These are phyloP conservation scores for Willisornis vidua DNA, from an alignment of 2,113 vertebrate genomes.

Conservation along the genomic window DNA sequence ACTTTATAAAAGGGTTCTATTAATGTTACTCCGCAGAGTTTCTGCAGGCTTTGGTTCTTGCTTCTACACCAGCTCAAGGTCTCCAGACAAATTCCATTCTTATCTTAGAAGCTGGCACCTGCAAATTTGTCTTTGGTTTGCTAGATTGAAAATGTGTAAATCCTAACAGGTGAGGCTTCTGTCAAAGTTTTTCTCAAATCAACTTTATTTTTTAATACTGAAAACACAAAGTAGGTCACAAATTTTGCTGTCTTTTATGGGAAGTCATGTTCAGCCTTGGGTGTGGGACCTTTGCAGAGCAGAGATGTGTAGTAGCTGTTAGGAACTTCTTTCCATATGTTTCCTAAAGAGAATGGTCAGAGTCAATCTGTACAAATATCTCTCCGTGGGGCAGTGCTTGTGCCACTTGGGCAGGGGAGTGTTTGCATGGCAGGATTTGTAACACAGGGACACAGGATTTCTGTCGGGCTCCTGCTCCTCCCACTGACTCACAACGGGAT, in stretches of 20 bases:
- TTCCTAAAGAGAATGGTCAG: background rate
- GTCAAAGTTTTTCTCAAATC: background rate
- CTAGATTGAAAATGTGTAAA: too few species aligned
- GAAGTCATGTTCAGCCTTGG: rapidly evolving
- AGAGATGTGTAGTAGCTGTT: background rate
- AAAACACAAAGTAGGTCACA: background rate
- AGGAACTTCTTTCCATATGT: background rate
- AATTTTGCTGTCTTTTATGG: background rate
- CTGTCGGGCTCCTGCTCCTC: background rate
- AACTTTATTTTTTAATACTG: background rate
- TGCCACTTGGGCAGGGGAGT: background rate
- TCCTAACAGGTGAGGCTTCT: background rate
- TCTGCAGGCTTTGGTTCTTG: too few species aligned
- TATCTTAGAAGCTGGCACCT: too few species aligned
- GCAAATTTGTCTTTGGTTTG: too few species aligned
- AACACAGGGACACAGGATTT: background rate
- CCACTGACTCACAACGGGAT: background rate
- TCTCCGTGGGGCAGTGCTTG: background rate
- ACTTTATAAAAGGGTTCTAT: too few species aligned
- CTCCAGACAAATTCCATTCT: too few species aligned
- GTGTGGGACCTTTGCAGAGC: background rate
- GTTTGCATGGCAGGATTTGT: background rate
- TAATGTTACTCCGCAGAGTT: too few species aligned
- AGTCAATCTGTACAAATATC: background rate
- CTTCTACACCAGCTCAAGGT: too few species aligned